phyloP scores from a whole-genome alignment of 2,797 vertebrate species.

The Salarias fasciatus region DNA sequence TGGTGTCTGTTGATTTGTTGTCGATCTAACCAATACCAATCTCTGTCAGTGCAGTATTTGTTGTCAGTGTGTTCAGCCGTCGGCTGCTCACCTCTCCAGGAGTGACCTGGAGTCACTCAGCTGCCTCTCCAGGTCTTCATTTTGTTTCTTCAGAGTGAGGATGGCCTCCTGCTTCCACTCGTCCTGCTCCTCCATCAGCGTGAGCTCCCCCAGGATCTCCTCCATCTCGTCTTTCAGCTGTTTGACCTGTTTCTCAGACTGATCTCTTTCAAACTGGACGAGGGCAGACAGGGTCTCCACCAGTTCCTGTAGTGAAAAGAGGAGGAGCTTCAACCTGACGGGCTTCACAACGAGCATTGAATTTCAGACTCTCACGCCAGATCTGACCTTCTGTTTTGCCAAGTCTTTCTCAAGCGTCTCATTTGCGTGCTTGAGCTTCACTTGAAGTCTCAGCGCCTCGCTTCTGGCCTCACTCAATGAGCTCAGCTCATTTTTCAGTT shows the following conservation, averaged over 20 bases:
- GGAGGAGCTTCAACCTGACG: no score
- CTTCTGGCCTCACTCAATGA: slow-evolving; percentile 76
- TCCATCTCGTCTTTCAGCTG: slow-evolving; percentile 88
- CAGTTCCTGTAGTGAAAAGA: slow-evolving; percentile 75
- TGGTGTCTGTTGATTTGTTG: no score
- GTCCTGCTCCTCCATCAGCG: slow-evolving; percentile 85
- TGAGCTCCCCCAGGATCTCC: slow-evolving; percentile 87
- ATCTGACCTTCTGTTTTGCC: slow-evolving; percentile 86
- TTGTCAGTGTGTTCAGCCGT: not conserved
- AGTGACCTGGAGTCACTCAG: slow-evolving; percentile 71
- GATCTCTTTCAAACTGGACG: slow-evolving; percentile 81
- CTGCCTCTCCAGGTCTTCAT: slow-evolving; percentile 71
- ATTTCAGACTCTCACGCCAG: no score
- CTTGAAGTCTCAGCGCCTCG: slow-evolving; percentile 70
- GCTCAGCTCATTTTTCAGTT: slow-evolving; percentile 81
- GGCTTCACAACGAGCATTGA: no score
- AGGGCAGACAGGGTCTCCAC: slow-evolving; percentile 81
- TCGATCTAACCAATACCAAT: no score
- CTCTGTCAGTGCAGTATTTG: no score
- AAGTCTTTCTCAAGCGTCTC: slow-evolving; percentile 74
- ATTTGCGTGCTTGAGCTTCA: slow-evolving; percentile 81
- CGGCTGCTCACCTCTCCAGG: slow-evolving; percentile 83
- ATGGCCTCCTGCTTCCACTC: slow-evolving; percentile 73
- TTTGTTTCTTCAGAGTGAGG: slow-evolving; percentile 79
- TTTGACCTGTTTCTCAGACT: slow-evolving; percentile 81